A percentile compares a stretch with the other conserved stretches of the same genome.
Conservation (phyloP, 2,888 invertebrate genomes). For the Drosophila meridionalis region DNA sequence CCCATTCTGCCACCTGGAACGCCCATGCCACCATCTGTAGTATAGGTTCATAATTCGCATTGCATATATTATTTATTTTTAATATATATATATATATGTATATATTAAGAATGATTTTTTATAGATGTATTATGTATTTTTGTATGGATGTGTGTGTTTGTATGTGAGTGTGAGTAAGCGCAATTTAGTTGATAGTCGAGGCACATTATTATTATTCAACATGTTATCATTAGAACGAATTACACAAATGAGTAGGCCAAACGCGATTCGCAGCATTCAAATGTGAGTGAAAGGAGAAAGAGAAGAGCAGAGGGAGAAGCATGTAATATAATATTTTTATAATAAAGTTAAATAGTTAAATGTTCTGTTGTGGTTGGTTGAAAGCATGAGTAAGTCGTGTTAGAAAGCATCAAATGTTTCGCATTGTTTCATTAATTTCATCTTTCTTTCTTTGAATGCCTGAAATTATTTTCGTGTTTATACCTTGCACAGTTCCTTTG, state of each 20-base stretch:
- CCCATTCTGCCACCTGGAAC: conserved; percentile 84
- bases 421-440: conserved; percentile 1
- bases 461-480: conserved; percentile 63
- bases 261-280: conserved; percentile 66
- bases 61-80: conserved; percentile 29
- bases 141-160: conserved; percentile 24
- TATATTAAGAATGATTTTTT: conserved; percentile 24
- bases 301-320: conserved; percentile 54
- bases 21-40: conserved; percentile 84
- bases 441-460: background rate
- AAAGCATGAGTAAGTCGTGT: conserved; percentile 35
- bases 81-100: conserved; percentile 24
- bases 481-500: conserved; percentile 99
- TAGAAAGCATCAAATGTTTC: conserved; percentile 53
- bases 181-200: conserved; percentile 38
- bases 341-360: conserved; percentile 12
- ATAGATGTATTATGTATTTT: conserved; percentile 33
- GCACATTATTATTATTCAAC: conserved; percentile 42
- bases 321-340: conserved; percentile 27
- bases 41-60: conserved; percentile 68
- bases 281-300: conserved; percentile 43
- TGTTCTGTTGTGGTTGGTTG: conserved; percentile 1
- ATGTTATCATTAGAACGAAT: conserved; percentile 60
- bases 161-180: conserved; percentile 50
- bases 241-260: conserved; percentile 70